Percentiles rank a stretch among this genome's conserved stretches.
phyloP scores from a whole-genome alignment of 2,797 vertebrate genomes.

The Hydrolagus colliei region DNA sequence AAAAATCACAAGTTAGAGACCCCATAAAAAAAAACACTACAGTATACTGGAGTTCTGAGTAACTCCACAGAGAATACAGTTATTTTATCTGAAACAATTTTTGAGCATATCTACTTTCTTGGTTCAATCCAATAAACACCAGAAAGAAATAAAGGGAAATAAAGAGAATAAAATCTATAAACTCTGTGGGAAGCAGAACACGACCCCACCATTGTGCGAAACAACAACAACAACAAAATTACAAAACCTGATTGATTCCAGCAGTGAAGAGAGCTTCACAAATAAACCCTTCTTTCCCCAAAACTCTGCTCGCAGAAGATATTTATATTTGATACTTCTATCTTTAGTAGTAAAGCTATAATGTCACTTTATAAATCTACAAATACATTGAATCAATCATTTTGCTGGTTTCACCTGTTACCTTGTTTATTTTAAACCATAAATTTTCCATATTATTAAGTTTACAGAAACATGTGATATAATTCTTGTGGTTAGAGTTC shows the following conservation, averaged over 20 bases:
- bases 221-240: not conserved
- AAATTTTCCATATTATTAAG: too few species aligned
- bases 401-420: too few species aligned
- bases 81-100: not conserved
- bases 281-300: not conserved
- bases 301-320: too few species aligned
- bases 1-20: not conserved
- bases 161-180: constrained; percentile 1
- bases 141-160: not conserved
- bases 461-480: too few species aligned
- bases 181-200: not conserved
- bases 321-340: too few species aligned
- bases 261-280: not conserved
- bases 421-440: too few species aligned
- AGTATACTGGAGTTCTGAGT: not conserved
- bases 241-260: not conserved
- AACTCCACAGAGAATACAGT: not conserved
- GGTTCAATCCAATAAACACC: constrained; percentile 2
- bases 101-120: not conserved
- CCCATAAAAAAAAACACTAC: not conserved
- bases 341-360: too few species aligned
- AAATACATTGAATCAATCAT: too few species aligned
- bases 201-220: not conserved
- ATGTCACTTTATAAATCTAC: too few species aligned
- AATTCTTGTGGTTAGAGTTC: too few species aligned